These are phyloP conservation scores for Myiopsitta monachus DNA, from an alignment of 2,113 vertebrate genomes.

Conservation along the genomic window DNA sequence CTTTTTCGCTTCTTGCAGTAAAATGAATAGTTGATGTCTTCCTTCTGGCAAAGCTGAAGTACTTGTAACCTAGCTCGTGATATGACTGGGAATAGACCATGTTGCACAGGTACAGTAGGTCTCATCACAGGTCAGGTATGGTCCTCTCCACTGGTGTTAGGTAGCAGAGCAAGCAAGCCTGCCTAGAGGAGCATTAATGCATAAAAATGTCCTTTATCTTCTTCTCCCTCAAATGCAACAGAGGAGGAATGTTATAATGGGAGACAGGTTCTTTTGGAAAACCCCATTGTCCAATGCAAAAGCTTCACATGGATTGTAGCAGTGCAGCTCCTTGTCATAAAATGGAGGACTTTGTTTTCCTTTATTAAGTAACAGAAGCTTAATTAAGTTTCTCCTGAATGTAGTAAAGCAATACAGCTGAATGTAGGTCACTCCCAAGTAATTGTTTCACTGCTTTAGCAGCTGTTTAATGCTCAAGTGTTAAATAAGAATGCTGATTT, in stretches of 20 bases:
- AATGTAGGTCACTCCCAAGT: conserved; percentile 48
- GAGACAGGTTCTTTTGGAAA: not conserved
- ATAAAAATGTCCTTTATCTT: not conserved
- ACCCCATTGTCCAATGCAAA: not conserved
- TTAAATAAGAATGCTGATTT: conserved; percentile 37
- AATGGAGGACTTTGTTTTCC: conserved; percentile 20
- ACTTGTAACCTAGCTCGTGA: not conserved
- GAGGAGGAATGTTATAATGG: not conserved
- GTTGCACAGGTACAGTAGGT: not conserved
- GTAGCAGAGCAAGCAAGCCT: not conserved
- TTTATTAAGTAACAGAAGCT: conserved; percentile 55
- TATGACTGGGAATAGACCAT: not conserved
- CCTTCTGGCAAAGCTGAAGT: not conserved
- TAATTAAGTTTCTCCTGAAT: conserved; percentile 59
- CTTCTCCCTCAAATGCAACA: not conserved
- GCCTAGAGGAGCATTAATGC: not conserved
- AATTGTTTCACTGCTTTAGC: conserved; percentile 35
- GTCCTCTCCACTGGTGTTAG: not conserved
- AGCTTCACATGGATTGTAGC: not conserved
- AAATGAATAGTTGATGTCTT: not conserved
- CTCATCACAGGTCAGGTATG: accelerated
- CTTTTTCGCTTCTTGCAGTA: not conserved
- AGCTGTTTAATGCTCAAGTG: conserved; percentile 31
- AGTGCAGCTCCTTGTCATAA: not conserved
- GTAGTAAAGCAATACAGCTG: conserved; percentile 21